Percentiles rank a stretch among this genome's conserved stretches.
These are phyloP conservation scores for Drosophila melanosoma DNA, from an alignment of 2,888 invertebrate genomes.

Conservation along the genomic window DNA sequence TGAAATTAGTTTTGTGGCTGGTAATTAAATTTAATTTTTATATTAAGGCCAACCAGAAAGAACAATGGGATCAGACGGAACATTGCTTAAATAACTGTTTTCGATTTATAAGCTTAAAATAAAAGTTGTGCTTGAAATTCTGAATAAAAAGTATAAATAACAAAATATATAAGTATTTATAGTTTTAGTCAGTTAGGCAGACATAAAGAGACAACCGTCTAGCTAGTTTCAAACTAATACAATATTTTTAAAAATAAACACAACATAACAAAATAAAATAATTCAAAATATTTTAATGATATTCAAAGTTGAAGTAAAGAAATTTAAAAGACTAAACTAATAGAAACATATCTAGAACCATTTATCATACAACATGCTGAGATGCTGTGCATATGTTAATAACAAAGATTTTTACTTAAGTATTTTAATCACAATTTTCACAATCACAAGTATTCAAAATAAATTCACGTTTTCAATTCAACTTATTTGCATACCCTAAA, in stretches of 20 bases:
- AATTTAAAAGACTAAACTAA: background rate
- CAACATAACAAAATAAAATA: background rate
- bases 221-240: background rate
- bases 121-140: background rate
- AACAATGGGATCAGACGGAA: conserved; percentile 39
- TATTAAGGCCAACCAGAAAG: conserved; percentile 63
- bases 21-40: conserved; percentile 79
- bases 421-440: conserved; percentile 7
- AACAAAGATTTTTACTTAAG: background rate
- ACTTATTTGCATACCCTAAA: conserved; percentile 64
- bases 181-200: background rate
- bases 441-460: conserved; percentile 11
- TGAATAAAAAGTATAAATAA: conserved; percentile 2
- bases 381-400: conserved; percentile 1
- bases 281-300: background rate
- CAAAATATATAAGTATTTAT: background rate
- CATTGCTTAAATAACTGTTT: conserved; percentile 35
- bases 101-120: conserved; percentile 12
- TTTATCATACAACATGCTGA: background rate
- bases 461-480: conserved; percentile 39
- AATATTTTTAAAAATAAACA: background rate
- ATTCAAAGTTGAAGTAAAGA: background rate
- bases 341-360: background rate
- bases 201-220: background rate
- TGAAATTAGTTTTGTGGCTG: conserved; percentile 78